phyloP scores from a whole-genome alignment of 2,113 vertebrate species.

The Daubentonia madagascariensis region DNA sequence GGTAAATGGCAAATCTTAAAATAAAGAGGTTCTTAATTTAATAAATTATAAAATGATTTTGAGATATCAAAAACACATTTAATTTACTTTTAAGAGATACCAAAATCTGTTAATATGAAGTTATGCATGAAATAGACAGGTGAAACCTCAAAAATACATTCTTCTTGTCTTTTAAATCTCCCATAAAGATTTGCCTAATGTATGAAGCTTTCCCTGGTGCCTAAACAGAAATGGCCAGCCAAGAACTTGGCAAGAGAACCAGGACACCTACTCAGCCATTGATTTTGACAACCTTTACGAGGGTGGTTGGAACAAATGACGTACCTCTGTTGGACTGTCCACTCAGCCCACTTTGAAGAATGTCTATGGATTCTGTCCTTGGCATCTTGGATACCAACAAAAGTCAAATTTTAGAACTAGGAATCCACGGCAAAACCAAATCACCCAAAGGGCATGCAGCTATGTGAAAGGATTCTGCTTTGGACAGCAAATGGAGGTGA shows the following conservation, averaged over 20 bases:
- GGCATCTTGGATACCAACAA: neutral
- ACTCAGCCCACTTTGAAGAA: neutral
- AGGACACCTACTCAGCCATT: neutral
- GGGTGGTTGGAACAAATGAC: neutral
- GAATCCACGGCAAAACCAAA: neutral
- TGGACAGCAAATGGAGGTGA: neutral
- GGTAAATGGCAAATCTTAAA: neutral
- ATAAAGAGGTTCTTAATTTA: neutral
- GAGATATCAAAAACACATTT: neutral
- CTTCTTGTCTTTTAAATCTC: neutral
- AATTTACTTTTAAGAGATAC: neutral
- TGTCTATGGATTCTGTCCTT: neutral
- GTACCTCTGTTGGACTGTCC: neutral
- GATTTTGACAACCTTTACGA: neutral
- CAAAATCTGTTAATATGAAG: neutral
- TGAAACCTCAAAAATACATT: neutral
- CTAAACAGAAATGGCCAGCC: neutral
- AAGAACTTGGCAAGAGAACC: neutral
- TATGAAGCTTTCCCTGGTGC: neutral
- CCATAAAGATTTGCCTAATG: neutral
- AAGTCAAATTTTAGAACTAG: neutral
- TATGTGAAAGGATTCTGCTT: neutral
- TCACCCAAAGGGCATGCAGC: neutral
- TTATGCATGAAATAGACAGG: neutral
- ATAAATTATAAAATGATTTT: conserved; percentile 12